These are phyloP conservation scores for Nothocercus julius DNA, from an alignment of 2,113 vertebrate genomes.

Conservation along the genomic window DNA sequence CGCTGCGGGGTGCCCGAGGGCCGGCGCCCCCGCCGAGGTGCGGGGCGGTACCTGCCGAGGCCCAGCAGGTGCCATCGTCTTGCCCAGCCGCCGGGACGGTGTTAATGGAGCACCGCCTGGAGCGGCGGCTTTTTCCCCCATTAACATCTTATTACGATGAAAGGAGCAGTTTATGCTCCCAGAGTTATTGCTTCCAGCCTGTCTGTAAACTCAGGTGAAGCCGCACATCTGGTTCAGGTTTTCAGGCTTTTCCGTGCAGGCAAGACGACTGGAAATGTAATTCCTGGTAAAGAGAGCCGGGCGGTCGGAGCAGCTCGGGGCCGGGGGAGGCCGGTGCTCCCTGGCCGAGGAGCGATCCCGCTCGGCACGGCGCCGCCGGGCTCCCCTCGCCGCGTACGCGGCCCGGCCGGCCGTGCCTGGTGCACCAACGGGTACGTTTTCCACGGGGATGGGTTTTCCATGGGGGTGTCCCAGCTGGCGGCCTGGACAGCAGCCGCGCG, in stretches of 20 bases:
- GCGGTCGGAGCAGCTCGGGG: neutral
- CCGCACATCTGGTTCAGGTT: constrained; percentile 42
- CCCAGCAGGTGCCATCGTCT: neutral
- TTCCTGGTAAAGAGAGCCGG: neutral
- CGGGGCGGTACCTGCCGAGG: neutral
- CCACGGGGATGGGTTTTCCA: neutral
- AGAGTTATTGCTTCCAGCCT: constrained; percentile 58
- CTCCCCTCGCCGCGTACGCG: too few relatives aligned
- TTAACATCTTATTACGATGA: constrained; percentile 58
- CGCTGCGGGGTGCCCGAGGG: too few relatives aligned
- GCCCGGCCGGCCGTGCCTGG: rapidly evolving
- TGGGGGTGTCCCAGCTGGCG: neutral
- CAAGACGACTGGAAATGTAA: neutral
- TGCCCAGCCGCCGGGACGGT: neutral
- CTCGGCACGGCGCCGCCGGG: rapidly evolving
- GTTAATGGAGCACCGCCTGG: neutral
- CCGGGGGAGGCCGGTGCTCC: neutral
- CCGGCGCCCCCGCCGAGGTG: rapidly evolving
- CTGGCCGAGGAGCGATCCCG: neutral
- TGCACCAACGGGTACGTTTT: neutral
- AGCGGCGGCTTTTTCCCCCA: constrained; percentile 3
- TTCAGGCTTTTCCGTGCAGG: neutral
- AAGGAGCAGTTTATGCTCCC: constrained; percentile 14
- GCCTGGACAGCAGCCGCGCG: neutral
- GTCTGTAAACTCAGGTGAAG: constrained; percentile 44